Conservation (phyloP, 2,888 invertebrate species). For the Furcula furcula region DNA sequence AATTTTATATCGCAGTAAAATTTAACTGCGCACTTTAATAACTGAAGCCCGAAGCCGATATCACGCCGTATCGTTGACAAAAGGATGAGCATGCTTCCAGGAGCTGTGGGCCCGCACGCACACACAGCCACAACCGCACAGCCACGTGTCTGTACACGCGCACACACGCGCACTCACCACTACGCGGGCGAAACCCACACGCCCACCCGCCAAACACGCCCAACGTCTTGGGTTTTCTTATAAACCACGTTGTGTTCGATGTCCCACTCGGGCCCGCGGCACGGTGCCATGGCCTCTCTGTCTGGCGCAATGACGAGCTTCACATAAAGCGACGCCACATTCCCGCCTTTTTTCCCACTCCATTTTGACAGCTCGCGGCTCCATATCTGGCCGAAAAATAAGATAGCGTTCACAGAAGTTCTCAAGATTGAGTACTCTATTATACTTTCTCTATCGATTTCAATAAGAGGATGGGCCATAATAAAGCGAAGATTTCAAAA, state of each 20-base stretch:
- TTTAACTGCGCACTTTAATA: slow-evolving; percentile 76
- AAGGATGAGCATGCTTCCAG: slow-evolving; percentile 63
- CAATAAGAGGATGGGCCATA: not conserved
- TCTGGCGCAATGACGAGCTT: slow-evolving; percentile 78
- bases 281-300: slow-evolving; percentile 42
- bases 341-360: slow-evolving; percentile 83
- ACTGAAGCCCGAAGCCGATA: slow-evolving; percentile 73
- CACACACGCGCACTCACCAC: slow-evolving; percentile 49
- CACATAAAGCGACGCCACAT: slow-evolving; percentile 81
- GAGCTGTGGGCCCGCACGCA: slow-evolving; percentile 49
- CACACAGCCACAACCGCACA: slow-evolving; percentile 59
- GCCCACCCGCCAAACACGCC: slow-evolving; percentile 82
- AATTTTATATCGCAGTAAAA: slow-evolving; percentile 71
- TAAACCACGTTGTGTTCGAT: slow-evolving; percentile 78
- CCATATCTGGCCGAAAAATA: slow-evolving; percentile 79
- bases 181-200: slow-evolving; percentile 69
- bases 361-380: slow-evolving; percentile 82
- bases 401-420: slow-evolving; percentile 69
- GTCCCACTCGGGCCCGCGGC: slow-evolving; percentile 52
- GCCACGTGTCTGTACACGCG: slow-evolving; percentile 49
- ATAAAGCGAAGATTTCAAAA: too few relatives aligned
- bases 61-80: slow-evolving; percentile 77
- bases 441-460: not conserved
- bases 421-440: slow-evolving; percentile 8
- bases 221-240: slow-evolving; percentile 82